Conservation (phyloP, 64 coral and sea anemone genomes). For the Platygyra sinensis region DNA sequence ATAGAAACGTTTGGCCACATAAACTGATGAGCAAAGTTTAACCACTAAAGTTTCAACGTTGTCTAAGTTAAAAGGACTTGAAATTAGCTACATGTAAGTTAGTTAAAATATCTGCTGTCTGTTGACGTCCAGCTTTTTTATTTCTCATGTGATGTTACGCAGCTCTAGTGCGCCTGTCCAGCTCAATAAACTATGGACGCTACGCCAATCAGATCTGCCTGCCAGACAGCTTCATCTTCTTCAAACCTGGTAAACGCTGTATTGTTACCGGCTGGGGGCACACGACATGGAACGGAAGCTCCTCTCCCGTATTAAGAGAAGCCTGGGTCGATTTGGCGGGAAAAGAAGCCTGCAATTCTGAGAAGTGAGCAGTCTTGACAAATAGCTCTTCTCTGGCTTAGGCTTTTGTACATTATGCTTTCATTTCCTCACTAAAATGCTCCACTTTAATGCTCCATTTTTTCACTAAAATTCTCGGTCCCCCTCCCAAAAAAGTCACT, state of each 20-base stretch:
- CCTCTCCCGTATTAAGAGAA: slow-evolving; percentile 64
- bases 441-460: too few relatives aligned
- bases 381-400: not conserved
- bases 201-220: slow-evolving; percentile 71
- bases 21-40: too few relatives aligned
- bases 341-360: slow-evolving; percentile 72
- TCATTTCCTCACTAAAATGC: too few relatives aligned
- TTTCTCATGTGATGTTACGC: not conserved
- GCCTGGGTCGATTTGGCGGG: slow-evolving; percentile 87
- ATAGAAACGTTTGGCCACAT: too few relatives aligned
- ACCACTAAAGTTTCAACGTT: too few relatives aligned
- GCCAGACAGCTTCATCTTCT: slow-evolving; percentile 61
- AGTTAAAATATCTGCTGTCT: too few relatives aligned
- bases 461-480: too few relatives aligned
- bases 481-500: too few relatives aligned
- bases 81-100: too few relatives aligned
- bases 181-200: slow-evolving; percentile 51
- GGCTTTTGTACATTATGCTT: too few relatives aligned
- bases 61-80: too few relatives aligned
- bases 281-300: slow-evolving; percentile 76
- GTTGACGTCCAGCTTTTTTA: not conserved
- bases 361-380: slow-evolving; percentile 51
- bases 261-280: slow-evolving; percentile 94
- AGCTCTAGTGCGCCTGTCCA: slow-evolving; percentile 80
- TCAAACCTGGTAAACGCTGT: slow-evolving; percentile 80